These are phyloP conservation scores for Probaryconus sp. DNA, from an alignment of 1,140 invertebrate species.

Conservation along the genomic window DNA sequence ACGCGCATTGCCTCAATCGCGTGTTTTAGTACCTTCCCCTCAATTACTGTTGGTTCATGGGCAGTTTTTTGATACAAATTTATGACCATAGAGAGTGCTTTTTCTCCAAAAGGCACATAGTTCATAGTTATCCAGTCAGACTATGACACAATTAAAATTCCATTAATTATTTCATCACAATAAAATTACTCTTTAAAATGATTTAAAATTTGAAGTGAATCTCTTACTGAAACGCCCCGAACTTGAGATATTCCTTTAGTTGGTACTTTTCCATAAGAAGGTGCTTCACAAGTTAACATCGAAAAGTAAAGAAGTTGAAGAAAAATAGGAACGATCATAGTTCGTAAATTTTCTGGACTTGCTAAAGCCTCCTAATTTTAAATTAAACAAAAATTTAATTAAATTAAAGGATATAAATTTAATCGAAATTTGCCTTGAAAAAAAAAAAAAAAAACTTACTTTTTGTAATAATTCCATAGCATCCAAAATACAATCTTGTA, in stretches of 20 bases:
- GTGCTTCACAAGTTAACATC: conserved; percentile 85
- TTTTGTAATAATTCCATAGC: conserved; percentile 89
- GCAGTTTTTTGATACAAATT: conserved; percentile 90
- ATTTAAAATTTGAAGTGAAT: too few relatives aligned
- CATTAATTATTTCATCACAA: conserved; percentile 1
- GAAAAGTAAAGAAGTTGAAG: conserved; percentile 87
- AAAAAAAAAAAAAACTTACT: conserved; percentile 70
- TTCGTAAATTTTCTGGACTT: conserved; percentile 82
- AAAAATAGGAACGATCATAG: conserved; percentile 89
- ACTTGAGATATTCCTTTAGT: conserved; percentile 78
- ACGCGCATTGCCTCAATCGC: conserved; percentile 87
- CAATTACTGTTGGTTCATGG: conserved; percentile 84
- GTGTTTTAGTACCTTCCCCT: conserved; percentile 86
- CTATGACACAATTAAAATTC: conserved; percentile 69
- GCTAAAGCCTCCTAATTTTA: conserved; percentile 82
- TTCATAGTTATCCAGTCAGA: conserved; percentile 90
- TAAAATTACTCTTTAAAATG: too few relatives aligned
- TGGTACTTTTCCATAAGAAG: conserved; percentile 80
- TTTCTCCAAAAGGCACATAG: conserved; percentile 93
- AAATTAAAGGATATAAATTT: not conserved
- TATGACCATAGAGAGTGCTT: conserved; percentile 88
- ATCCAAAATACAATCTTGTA: conserved; percentile 90
- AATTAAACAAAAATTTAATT: conserved; percentile 10
- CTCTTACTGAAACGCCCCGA: conserved; percentile 73
- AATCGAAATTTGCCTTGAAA: too few relatives aligned